Conservation (phyloP, 2,113 vertebrate species). For the Takifugu bimaculatus region DNA sequence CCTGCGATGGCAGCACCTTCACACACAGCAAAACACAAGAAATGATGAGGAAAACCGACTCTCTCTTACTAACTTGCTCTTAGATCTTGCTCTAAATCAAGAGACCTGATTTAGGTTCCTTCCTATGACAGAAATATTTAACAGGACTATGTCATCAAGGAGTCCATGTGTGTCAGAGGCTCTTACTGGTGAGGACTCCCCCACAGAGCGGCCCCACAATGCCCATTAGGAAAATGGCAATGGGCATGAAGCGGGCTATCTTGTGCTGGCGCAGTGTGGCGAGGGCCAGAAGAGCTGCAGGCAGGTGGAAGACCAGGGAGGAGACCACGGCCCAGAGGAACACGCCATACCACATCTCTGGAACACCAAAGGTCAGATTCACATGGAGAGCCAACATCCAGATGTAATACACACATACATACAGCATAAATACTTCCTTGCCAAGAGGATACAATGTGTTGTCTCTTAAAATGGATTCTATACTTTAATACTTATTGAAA, state of each 20-base stretch:
- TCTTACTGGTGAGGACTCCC: conserved; percentile 92
- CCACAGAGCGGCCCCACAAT: conserved; percentile 90
- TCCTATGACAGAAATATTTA: too few species aligned
- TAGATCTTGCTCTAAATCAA: background rate
- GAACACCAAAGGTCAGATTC: conserved; percentile 4
- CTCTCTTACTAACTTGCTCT: background rate
- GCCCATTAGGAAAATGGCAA: conserved; percentile 92
- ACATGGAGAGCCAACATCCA: background rate
- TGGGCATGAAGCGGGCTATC: conserved; percentile 88
- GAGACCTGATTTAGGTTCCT: too few species aligned
- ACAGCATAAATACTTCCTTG: too few species aligned
- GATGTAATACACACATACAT: too few species aligned
- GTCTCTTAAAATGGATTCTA: too few species aligned
- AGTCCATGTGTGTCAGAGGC: conserved; percentile 17
- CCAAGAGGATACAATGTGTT: too few species aligned
- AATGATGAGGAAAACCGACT: too few species aligned
- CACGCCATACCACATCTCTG: conserved; percentile 99
- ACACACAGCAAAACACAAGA: conserved; percentile 20
- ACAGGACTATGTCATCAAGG: too few species aligned
- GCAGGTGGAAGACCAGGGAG: conserved; percentile 89
- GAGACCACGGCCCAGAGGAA: conserved; percentile 94
- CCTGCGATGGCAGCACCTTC: conserved; percentile 93
- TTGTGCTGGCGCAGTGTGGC: conserved; percentile 89
- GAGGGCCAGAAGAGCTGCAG: conserved; percentile 85
- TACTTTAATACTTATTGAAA: too few species aligned